Evolutionary conservation across 2,888 invertebrate species (phyloP).

Genomic region (Leptinotarsa haldemani): DNA sequence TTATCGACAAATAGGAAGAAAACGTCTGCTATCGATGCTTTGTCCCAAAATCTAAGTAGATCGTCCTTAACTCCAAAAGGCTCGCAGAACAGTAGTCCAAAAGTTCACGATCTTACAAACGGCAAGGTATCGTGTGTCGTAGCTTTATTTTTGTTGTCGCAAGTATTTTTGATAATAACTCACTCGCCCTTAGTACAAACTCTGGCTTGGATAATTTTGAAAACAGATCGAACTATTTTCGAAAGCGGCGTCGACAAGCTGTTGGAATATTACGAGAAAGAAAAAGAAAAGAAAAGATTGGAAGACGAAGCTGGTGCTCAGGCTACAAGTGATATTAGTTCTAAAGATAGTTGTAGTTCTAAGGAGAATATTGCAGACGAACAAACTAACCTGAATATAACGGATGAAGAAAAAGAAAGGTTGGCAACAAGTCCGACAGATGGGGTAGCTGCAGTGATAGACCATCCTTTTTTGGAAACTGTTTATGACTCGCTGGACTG

Average conservation of each 20-base stretch:
- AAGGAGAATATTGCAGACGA: constrained; percentile 65
- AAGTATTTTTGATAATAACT: constrained; percentile 94
- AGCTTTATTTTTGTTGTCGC: constrained; percentile 89
- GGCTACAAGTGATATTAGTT: constrained; percentile 46
- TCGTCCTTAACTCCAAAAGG: constrained; percentile 33
- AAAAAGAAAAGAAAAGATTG: constrained; percentile 49
- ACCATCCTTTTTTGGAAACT: constrained; percentile 88
- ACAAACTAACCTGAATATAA: constrained; percentile 86
- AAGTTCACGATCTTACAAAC: constrained; percentile 53
- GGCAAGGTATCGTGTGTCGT: constrained; percentile 88
- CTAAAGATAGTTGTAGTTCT: constrained; percentile 55
- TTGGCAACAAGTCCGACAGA: constrained; percentile 53
- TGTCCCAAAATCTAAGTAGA: constrained; percentile 67
- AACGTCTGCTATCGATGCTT: constrained; percentile 69
- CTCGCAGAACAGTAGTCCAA: constrained; percentile 55
- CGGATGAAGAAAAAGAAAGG: constrained; percentile 91
- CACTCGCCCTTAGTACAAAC: constrained; percentile 92
- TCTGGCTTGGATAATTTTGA: constrained; percentile 89
- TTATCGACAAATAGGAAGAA: constrained; percentile 69
- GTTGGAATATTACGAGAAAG: constrained; percentile 60
- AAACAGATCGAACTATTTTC: constrained; percentile 73
- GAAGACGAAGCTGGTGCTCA: constrained; percentile 48
- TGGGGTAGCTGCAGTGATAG: constrained; percentile 65
- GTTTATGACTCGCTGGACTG: constrained; percentile 89
- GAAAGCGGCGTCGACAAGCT: constrained; percentile 63